A percentile compares a stretch with the other conserved stretches of the same genome.
phyloP scores from a whole-genome alignment of 2,113 vertebrate species.

The Ailuropoda melanoleuca region DNA sequence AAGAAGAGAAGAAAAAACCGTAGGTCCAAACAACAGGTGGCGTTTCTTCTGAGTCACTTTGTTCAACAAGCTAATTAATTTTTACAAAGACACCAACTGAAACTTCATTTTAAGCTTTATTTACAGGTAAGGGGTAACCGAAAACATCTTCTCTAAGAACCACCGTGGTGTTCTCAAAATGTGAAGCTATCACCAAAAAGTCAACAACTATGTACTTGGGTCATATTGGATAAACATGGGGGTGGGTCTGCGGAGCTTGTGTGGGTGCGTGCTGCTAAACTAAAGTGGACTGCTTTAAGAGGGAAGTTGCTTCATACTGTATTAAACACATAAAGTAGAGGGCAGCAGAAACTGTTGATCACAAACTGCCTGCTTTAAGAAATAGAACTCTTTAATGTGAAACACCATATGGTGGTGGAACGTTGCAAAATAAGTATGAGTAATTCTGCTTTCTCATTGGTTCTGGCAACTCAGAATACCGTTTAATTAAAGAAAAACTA shows the following conservation, averaged over 20 bases:
- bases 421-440: background rate
- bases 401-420: background rate
- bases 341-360: background rate
- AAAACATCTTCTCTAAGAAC: background rate
- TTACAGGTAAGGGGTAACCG: background rate
- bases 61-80: background rate
- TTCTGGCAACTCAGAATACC: background rate
- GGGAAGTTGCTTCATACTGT: background rate
- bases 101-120: background rate
- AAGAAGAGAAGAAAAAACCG: background rate
- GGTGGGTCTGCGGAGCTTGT: background rate
- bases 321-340: background rate
- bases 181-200: background rate
- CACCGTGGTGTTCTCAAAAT: background rate
- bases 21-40: background rate
- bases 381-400: background rate
- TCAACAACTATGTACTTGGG: background rate
- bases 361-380: background rate
- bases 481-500: slow-evolving; percentile 39
- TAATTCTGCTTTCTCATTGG: background rate
- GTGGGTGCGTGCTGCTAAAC: background rate
- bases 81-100: background rate
- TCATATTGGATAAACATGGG: background rate
- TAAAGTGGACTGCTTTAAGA: background rate
- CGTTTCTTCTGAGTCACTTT: background rate